Percentiles rank a stretch among this genome's conserved stretches.
Evolutionary conservation across 2,797 vertebrate genomes (phyloP).

Genomic region (Crotalus adamanteus): DNA sequence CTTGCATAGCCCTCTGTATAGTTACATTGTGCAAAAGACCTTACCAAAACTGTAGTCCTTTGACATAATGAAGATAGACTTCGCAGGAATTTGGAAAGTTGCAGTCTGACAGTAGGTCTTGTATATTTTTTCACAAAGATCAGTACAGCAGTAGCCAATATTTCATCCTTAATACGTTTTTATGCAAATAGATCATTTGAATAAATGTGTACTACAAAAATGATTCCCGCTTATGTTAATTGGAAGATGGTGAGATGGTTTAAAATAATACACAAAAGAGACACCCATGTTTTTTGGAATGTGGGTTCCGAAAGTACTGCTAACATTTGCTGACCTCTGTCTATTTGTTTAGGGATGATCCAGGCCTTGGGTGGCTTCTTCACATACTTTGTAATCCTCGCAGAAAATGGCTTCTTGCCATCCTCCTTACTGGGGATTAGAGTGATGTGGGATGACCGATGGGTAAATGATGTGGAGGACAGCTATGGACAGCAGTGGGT

Average conservation of each 20-base stretch:
- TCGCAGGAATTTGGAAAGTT: not conserved
- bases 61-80: not conserved
- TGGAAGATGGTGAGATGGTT: not conserved
- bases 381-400: slow-evolving; percentile 95
- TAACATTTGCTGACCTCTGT: not conserved
- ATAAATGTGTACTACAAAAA: slow-evolving; percentile 11
- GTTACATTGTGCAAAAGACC: not conserved
- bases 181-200: not conserved
- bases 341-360: slow-evolving; percentile 84
- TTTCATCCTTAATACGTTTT: slow-evolving; percentile 30
- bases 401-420: slow-evolving; percentile 93
- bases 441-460: slow-evolving; percentile 87
- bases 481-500: slow-evolving; percentile 99
- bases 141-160: slow-evolving; percentile 17
- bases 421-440: slow-evolving; percentile 83
- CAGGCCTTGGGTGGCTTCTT: slow-evolving; percentile 96
- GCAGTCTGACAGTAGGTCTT: not conserved
- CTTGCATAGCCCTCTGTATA: not conserved
- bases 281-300: not conserved
- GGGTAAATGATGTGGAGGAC: slow-evolving; percentile 88
- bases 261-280: not conserved
- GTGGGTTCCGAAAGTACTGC: not conserved
- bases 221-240: not conserved
- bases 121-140: not conserved
- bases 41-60: not conserved